Evolutionary conservation across 2,113 vertebrate species (phyloP).

Genomic region (Pelecanus crispus): DNA sequence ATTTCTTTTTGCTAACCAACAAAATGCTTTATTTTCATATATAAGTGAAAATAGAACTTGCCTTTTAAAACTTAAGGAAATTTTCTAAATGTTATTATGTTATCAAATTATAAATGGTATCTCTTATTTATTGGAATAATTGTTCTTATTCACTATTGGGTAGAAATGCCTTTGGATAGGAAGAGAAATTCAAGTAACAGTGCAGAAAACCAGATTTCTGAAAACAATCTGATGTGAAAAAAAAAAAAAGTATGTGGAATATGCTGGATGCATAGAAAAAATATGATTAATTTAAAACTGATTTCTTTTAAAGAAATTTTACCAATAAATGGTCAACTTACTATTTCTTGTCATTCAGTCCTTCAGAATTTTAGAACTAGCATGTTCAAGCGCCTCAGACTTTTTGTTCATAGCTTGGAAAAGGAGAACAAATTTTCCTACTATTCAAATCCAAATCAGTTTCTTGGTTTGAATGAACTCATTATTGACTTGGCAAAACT

Average conservation of each 20-base stretch:
- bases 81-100: not conserved
- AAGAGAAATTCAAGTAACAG: not conserved
- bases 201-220: not conserved
- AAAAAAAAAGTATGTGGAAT: not conserved
- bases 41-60: not conserved
- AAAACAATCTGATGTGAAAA: not conserved
- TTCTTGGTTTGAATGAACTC: not conserved
- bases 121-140: not conserved
- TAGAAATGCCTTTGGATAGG: not conserved
- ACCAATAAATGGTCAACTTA: not conserved
- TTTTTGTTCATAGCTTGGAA: not conserved
- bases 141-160: not conserved
- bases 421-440: not conserved
- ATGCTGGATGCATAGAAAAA: not conserved
- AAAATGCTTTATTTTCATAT: not conserved
- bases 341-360: not conserved
- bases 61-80: not conserved
- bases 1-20: not conserved
- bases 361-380: not conserved
- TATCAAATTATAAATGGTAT: not conserved
- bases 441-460: not conserved
- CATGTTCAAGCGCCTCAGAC: not conserved
- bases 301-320: not conserved
- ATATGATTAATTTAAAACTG: not conserved
- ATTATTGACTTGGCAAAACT: constrained; percentile 17